Percentiles rank a stretch among this genome's conserved stretches.
These are phyloP conservation scores for Poliocrania exsul DNA, from an alignment of 2,797 vertebrate species.

Conservation along the genomic window DNA sequence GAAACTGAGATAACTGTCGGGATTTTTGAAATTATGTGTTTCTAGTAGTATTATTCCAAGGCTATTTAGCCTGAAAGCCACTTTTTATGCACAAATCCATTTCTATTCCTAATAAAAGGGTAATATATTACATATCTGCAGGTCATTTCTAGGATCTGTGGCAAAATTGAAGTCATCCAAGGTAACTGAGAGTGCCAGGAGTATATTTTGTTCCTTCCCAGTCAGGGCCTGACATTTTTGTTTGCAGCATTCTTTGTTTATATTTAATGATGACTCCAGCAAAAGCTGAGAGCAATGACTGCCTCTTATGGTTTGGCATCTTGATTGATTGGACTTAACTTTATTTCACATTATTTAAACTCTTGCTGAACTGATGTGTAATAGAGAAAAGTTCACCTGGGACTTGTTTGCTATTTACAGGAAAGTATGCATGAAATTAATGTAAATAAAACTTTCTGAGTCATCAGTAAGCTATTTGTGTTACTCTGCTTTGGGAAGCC, in stretches of 20 bases:
- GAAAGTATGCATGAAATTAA: not conserved
- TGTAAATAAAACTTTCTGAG: not conserved
- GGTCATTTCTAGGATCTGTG: not conserved
- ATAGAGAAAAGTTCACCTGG: not conserved
- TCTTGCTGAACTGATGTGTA: not conserved
- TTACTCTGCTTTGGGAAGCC: slow-evolving; percentile 1
- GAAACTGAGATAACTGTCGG: not conserved
- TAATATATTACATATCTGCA: not conserved
- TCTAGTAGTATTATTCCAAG: not conserved
- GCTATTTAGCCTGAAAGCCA: not conserved
- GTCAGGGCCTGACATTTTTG: not conserved
- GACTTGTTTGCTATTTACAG: not conserved
- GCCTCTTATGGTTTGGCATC: not conserved
- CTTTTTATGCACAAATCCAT: not conserved
- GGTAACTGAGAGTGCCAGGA: not conserved
- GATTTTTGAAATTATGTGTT: not conserved
- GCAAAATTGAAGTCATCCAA: not conserved
- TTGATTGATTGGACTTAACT: not conserved
- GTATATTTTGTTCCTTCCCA: not conserved
- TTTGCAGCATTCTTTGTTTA: not conserved
- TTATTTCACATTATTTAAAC: not conserved
- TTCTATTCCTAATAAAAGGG: not conserved
- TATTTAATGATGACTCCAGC: not conserved
- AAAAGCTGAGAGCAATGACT: not conserved
- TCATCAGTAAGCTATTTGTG: not conserved